phyloP scores from a whole-genome alignment of 1,140 invertebrate species.

The Trichonephila inaurata region DNA sequence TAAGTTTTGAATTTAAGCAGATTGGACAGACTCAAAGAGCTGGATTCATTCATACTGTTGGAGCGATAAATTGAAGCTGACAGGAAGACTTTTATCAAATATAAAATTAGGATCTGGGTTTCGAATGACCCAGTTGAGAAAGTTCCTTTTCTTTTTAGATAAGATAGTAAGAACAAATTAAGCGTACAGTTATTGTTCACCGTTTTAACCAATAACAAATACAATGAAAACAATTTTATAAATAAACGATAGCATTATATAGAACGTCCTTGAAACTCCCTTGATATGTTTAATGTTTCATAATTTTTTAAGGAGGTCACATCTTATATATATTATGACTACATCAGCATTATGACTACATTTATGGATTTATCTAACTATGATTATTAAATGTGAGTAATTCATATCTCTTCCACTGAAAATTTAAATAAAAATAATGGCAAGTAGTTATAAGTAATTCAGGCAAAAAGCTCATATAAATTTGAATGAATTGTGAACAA shows the following conservation, averaged over 20 bases:
- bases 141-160: neutral
- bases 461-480: no score
- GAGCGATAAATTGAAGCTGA: neutral
- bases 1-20: neutral
- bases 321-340: no score
- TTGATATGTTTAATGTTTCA: no score
- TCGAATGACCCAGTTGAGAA: conserved; percentile 26
- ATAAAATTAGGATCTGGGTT: conserved; percentile 1
- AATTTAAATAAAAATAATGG: no score
- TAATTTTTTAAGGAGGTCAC: no score
- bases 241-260: neutral
- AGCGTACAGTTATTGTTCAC: neutral
- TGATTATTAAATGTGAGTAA: no score
- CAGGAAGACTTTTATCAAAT: conserved; percentile 32
- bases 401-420: no score
- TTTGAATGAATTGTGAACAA: no score
- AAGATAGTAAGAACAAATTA: neutral
- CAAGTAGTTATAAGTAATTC: no score
- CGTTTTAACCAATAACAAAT: neutral
- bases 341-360: no score
- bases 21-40: neutral
- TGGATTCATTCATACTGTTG: neutral
- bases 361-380: no score
- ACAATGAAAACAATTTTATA: neutral
- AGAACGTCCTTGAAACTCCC: neutral